Percentiles rank a stretch among this genome's conserved stretches.
Conservation (phyloP, 2,888 invertebrate genomes). For the Spodoptera littoralis region DNA sequence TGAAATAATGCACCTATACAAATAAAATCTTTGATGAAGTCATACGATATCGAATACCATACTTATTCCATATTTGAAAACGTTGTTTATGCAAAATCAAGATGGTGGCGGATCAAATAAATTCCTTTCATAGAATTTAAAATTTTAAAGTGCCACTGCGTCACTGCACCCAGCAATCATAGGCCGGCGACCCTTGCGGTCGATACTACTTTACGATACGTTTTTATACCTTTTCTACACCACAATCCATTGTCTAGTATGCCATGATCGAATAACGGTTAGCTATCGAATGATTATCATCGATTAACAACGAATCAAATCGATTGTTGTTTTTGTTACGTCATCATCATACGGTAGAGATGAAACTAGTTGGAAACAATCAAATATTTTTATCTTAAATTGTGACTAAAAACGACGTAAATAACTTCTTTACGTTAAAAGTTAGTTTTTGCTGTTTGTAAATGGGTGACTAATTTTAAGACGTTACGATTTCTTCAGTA, state of each 20-base stretch:
- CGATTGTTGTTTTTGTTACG: constrained; percentile 40
- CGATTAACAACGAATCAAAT: constrained; percentile 42
- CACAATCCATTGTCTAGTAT: constrained; percentile 37
- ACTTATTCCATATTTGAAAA: constrained; percentile 2
- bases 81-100: constrained; percentile 24
- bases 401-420: not conserved
- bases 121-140: constrained; percentile 60
- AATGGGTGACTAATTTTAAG: too few relatives aligned
- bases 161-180: constrained; percentile 75
- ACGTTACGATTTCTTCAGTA: too few relatives aligned
- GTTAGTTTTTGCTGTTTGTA: too few relatives aligned
- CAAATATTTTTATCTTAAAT: constrained; percentile 4
- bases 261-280: constrained; percentile 39
- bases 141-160: constrained; percentile 65
- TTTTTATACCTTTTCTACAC: constrained; percentile 32
- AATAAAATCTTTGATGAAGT: too few relatives aligned
- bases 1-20: too few relatives aligned
- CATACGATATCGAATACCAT: too few relatives aligned
- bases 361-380: constrained; percentile 1
- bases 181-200: constrained; percentile 80
- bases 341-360: constrained; percentile 23
- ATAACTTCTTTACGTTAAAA: too few relatives aligned
- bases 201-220: constrained; percentile 66
- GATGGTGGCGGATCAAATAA: constrained; percentile 51
- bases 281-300: constrained; percentile 36